Base-by-base conservation (phyloP, 2,888 invertebrate genomes). In the Euphydryas editha region DNA sequence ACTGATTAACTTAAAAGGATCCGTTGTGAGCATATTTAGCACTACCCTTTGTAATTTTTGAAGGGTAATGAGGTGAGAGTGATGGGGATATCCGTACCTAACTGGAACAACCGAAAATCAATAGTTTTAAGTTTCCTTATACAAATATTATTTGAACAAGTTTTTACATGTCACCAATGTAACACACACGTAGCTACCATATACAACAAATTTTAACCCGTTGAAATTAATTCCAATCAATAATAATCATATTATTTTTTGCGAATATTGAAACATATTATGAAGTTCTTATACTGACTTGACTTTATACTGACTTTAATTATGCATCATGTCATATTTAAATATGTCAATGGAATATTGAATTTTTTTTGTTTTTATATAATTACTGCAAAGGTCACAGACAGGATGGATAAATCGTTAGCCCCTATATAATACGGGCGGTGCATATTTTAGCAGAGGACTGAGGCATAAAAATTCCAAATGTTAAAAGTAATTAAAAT, bases 1-100 rank as follows among this genome's bases (percentile, higher is more conserved):
- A 67, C 56, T 73, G 75, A 70, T 76, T 79, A 75, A 77, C 77
- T 76, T 80, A 80, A 83, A 81, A 82, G 78, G 75, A 69, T 62
- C 73, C 72, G 24, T 70, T 71, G 71, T 69, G 46, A 62, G 36
- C 61, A 30, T 49, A 65, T 65, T 61, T 49, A 55, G 49, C 56
- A 60, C 24, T 69, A 69, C 70, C 72, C 67, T 67, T 72, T 73
- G 73, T 71, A 57, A 51, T 65, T 62, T 69, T 74, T 76, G 13
- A 62, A 30, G 62, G 54, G 61, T 72, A 75, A 75, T 75, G 71
- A 74, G 70, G 70, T 72, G 69, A 65, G 20, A 62, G 13, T 59
- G 56, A 56, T 47, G 47, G 15, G n/a, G n/a, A 30, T 20, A 30
- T 59, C 30, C 59, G 24, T 59, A n/a, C n/a, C n/a, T n/a, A 18